Evolutionary conservation across 1,140 invertebrate species (phyloP).

Genomic region (Drosophila baimaii): DNA sequence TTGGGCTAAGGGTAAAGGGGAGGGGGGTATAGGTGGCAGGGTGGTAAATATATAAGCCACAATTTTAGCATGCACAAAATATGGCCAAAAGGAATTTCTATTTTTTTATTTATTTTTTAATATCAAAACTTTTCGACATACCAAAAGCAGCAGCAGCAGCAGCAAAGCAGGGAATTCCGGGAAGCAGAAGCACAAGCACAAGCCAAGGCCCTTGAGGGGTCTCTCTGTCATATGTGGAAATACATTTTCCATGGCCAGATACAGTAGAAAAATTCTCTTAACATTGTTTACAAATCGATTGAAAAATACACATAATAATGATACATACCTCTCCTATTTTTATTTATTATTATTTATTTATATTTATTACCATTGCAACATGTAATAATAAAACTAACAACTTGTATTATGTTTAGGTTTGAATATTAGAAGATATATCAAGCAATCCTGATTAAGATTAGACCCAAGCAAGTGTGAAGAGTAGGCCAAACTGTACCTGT

Average conservation of each 20-base stretch:
- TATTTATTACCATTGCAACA: too few species aligned
- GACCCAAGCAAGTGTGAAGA: too few species aligned
- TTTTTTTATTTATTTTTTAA: slow-evolving; percentile 49
- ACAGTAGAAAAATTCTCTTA: not conserved
- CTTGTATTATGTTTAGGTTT: too few species aligned
- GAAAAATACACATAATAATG: too few species aligned
- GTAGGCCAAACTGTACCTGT: too few species aligned
- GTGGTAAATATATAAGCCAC: slow-evolving; percentile 61
- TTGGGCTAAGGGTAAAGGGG: not conserved
- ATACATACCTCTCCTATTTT: too few species aligned
- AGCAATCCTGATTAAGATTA: too few species aligned
- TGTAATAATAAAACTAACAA: too few species aligned
- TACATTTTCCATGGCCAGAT: slow-evolving; percentile 1
- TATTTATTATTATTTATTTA: too few species aligned
- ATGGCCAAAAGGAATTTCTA: slow-evolving; percentile 64
- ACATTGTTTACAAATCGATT: not conserved
- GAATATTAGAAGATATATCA: too few species aligned
- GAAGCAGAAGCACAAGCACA: not conserved
- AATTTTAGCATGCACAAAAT: slow-evolving; percentile 71
- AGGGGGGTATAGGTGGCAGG: too few species aligned
- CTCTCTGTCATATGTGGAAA: slow-evolving; percentile 38
- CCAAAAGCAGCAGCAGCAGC: slow-evolving; percentile 3
- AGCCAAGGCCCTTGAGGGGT: slow-evolving; percentile 17
- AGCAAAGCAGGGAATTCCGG: slow-evolving; percentile 8
- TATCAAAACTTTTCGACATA: slow-evolving; percentile 43